Evolutionary conservation across 35 echinoderm and acorn worm species (phyloP).

Genomic region (Eucidaris tribuloides): DNA sequence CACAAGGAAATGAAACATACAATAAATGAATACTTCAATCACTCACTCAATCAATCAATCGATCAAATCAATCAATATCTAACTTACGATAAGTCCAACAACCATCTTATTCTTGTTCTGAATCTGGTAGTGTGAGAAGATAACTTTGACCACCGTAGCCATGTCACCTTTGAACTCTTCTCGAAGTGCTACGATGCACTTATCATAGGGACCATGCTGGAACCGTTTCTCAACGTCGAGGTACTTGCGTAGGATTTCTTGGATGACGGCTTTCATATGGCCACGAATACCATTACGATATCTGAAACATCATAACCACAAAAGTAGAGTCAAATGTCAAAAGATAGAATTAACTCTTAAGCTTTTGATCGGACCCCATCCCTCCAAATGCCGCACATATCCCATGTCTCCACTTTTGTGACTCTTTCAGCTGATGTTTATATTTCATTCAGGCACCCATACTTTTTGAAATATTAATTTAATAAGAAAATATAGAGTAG

Average conservation of each 20-base stretch:
- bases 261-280: slow-evolving; percentile 94
- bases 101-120: slow-evolving; percentile 84
- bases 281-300: slow-evolving; percentile 97
- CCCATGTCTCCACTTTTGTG: background rate
- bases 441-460: too few species aligned
- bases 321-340: background rate
- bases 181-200: slow-evolving; percentile 75
- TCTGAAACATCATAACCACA: slow-evolving; percentile 18
- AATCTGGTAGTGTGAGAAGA: slow-evolving; percentile 87
- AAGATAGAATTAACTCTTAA: too few species aligned
- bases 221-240: slow-evolving; percentile 78
- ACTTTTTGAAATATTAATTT: too few species aligned
- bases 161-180: slow-evolving; percentile 93
- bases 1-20: too few species aligned
- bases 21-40: too few species aligned
- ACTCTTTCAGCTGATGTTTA: too few species aligned
- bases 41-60: too few species aligned
- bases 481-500: too few species aligned
- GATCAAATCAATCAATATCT: too few species aligned
- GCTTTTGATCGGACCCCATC: background rate
- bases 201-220: slow-evolving; percentile 97
- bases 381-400: background rate
- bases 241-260: slow-evolving; percentile 79
- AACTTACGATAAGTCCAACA: slow-evolving; percentile 90
- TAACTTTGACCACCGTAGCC: slow-evolving; percentile 55